Conservation (phyloP, 2,113 vertebrate genomes). For the Phoenicopterus ruber region DNA sequence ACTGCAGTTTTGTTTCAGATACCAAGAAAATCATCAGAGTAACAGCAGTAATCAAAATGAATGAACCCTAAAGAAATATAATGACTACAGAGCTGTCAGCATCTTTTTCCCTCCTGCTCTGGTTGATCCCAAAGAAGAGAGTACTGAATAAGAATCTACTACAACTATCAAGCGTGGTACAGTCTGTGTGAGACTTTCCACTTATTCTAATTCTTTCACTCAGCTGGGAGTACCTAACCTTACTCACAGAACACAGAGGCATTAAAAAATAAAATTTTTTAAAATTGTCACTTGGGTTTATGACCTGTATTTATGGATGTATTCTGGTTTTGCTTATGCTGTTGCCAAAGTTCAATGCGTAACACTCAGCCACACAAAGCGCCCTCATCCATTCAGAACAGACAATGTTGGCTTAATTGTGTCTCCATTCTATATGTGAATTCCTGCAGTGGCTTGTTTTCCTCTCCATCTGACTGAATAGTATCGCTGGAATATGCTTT, state of each 20-base stretch:
- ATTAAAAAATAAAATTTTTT: neutral
- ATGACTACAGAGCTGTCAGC: neutral
- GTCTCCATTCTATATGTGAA: neutral
- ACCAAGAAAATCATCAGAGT: neutral
- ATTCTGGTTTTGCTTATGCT: neutral
- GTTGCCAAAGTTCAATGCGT: neutral
- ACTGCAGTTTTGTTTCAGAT: neutral
- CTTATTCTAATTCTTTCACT: neutral
- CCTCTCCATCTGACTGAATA: neutral
- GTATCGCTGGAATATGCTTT: neutral
- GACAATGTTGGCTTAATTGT: neutral
- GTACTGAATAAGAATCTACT: neutral
- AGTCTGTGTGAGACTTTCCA: neutral
- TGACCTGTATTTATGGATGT: neutral
- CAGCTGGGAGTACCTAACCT: neutral
- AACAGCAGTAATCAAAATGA: conserved; percentile 19
- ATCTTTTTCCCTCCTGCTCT: neutral
- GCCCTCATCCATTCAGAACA: neutral
- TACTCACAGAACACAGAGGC: neutral
- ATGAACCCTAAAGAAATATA: neutral
- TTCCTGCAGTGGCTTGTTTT: neutral
- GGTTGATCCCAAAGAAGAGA: neutral
- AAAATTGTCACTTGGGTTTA: neutral
- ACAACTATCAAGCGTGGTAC: neutral
- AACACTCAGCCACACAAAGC: neutral